A percentile compares a stretch with the other conserved stretches of the same genome.
Evolutionary conservation across 2,797 vertebrate genomes (phyloP).

Genomic region (Parauchenoglanis ngamensis): DNA sequence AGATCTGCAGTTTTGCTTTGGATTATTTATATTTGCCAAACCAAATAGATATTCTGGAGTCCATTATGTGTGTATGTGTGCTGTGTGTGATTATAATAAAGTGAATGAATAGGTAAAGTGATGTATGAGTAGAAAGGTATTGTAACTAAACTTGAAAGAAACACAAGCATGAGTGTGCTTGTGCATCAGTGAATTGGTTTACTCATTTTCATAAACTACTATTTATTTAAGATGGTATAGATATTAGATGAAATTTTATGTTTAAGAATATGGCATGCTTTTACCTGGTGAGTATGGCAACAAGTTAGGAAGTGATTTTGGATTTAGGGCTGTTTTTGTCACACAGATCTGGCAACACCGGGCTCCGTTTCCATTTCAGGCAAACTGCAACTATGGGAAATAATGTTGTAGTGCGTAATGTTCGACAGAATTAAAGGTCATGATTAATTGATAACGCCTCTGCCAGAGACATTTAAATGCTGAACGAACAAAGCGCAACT

Average conservation of each 20-base stretch:
- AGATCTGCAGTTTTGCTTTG: neutral
- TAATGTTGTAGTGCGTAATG: constrained; percentile 30
- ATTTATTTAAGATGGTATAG: neutral
- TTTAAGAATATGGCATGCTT: neutral
- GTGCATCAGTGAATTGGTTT: neutral
- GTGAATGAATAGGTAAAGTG: neutral
- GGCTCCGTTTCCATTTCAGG: neutral
- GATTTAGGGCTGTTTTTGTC: neutral
- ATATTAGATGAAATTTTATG: neutral
- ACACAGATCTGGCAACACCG: neutral
- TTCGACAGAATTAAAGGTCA: constrained; percentile 33
- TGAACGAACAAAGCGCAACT: constrained; percentile 18
- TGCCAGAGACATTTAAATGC: neutral
- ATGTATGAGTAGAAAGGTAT: neutral
- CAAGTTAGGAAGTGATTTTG: neutral
- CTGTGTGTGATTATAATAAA: neutral
- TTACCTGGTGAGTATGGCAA: neutral
- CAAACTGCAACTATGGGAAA: constrained; percentile 12
- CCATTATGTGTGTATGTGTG: neutral
- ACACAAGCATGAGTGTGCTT: neutral
- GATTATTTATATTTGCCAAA: neutral
- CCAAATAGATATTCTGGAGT: neutral
- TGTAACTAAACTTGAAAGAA: neutral
- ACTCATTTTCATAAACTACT: neutral
- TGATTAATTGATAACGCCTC: constrained; percentile 30